A percentile compares a stretch with the other conserved stretches of the same genome.
Evolutionary conservation across 1,140 invertebrate genomes (phyloP).

Genomic region (Cherax quadricarinatus): DNA sequence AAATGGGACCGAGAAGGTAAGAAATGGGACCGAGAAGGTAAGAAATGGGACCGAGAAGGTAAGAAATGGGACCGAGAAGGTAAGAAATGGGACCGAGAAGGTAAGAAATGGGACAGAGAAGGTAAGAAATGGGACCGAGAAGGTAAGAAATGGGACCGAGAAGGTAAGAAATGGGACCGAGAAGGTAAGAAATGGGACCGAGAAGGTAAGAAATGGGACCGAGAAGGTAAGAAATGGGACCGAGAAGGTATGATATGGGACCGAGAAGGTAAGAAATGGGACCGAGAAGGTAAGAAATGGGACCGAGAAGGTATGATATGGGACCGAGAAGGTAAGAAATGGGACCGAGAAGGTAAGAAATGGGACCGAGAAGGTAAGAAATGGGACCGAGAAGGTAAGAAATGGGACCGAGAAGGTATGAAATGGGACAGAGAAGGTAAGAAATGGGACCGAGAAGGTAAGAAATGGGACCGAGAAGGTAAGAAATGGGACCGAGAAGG

Average conservation of each 20-base stretch:
- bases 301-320: no score
- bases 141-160: not conserved
- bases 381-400: no score
- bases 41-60: not conserved
- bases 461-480: not conserved
- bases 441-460: constrained; percentile 9
- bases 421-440: not conserved
- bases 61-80: not conserved
- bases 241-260: not conserved
- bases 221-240: not conserved
- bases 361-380: no score
- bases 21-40: constrained; percentile 11
- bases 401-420: no score
- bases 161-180: constrained; percentile 10
- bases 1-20: constrained; percentile 12
- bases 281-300: constrained; percentile 6
- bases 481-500: not conserved
- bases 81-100: no score
- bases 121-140: no score
- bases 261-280: constrained; percentile 4
- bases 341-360: not conserved
- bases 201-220: not conserved
- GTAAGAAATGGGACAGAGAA: no score
- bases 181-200: constrained; percentile 6
- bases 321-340: no score